These are phyloP conservation scores for Odontomachus brunneus DNA, from an alignment of 1,140 invertebrate species.

Conservation along the genomic window DNA sequence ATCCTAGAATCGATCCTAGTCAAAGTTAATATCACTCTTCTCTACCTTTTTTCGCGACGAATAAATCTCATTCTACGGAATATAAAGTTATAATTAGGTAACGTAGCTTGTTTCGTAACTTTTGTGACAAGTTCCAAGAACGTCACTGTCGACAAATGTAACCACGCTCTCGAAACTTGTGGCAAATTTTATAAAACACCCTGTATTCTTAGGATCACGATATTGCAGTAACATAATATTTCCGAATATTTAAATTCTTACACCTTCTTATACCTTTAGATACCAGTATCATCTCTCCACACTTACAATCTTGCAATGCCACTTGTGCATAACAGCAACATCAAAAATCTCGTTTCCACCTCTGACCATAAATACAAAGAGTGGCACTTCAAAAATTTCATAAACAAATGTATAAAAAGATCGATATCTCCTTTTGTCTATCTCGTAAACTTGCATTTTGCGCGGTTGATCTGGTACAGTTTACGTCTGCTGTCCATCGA, in stretches of 20 bases:
- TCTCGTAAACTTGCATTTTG: conserved; percentile 24
- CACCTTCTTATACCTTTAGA: conserved; percentile 40
- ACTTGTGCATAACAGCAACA: conserved; percentile 16
- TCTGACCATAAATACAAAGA: conserved; percentile 44
- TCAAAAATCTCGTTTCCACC: conserved; percentile 9
- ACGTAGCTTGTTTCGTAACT: background rate
- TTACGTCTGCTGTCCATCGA: conserved; percentile 16
- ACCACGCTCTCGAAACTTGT: conserved; percentile 27
- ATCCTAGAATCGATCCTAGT: background rate
- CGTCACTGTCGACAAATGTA: background rate
- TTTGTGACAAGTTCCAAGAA: conserved; percentile 9
- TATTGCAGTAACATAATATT: conserved; percentile 31
- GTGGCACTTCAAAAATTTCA: conserved; percentile 33
- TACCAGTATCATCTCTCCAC: conserved; percentile 47
- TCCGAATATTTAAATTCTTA: conserved; percentile 62
- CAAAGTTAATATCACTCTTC: background rate
- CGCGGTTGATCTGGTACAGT: conserved; percentile 30
- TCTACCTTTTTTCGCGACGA: background rate
- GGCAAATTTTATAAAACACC: conserved; percentile 32
- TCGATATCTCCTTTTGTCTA: conserved; percentile 2
- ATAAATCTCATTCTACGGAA: background rate
- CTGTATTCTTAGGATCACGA: conserved; percentile 46
- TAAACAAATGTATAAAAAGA: conserved; percentile 66
- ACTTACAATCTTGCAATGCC: conserved; percentile 37
- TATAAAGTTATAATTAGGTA: conserved; percentile 30